Base-by-base conservation (phyloP, 23 tunicate species). In the Styela clava region DNA sequence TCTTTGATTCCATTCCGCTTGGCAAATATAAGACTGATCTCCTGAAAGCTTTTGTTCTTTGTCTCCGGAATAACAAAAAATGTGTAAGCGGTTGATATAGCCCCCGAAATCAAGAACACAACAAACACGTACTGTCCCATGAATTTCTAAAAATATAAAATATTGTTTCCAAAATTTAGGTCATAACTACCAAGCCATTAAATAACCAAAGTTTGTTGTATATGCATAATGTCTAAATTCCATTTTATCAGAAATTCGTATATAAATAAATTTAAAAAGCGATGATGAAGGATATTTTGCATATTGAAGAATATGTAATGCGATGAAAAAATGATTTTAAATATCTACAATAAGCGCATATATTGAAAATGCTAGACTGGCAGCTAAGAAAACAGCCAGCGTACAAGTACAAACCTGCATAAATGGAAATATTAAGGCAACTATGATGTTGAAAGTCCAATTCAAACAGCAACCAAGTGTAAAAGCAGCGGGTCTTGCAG, bases 391-490 rank as follows among this genome's bases (percentile, higher is more conserved):
- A n/a, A n/a, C n/a, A n/a, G n/a, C n/a, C n/a, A n/a, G n/a, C n/a
- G n/a, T n/a, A n/a, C n/a, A n/a, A n/a, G n/a, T 44, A 44, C 56
- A 7, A 68, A 89, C 98, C 91, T 85, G 90, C 88, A 88, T 82
- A 61, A 94, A 88, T 0, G 95, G 98, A 64, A 94, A 94, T 30
- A 94, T 74, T 18, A 88, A 69, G 0, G 95, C 94, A 20, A 94
- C 25, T 20, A 78, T 34, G 64, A 94, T 85, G 65, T 88, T 88
- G 61, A 61, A 70, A 2, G 87, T 88, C 98, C 98, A 94, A 61
- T 94, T 94, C 28, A 89, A 64, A 22, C 83, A 89, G 69, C 85
- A 82, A 19, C 86, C 91, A 64, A 94, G 70, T 0, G 95, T 82
- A 0, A 81, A 74, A 24, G 99, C 99, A 35, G 92, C 88, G 2